These are phyloP conservation scores for Argyresthia albistria DNA, from an alignment of 2,888 invertebrate genomes.

Conservation along the genomic window DNA sequence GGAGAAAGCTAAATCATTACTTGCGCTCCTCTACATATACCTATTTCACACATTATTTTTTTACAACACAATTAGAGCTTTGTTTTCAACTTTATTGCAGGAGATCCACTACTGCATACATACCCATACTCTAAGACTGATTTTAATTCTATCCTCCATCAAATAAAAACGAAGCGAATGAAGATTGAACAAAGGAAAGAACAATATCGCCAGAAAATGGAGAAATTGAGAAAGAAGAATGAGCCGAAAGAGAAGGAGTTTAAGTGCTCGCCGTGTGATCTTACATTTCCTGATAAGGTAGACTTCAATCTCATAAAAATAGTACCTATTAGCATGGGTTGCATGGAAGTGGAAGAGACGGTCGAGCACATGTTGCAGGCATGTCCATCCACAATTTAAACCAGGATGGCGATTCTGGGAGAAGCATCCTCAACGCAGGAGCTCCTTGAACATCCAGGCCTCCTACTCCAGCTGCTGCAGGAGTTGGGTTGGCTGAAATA, in stretches of 20 bases:
- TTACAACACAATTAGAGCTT: neutral
- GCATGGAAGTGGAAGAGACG: too few species aligned
- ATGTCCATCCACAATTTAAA: too few species aligned
- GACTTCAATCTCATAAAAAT: neutral
- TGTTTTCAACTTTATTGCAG: slow-evolving; percentile 19
- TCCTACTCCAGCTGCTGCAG: too few species aligned
- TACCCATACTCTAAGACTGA: slow-evolving; percentile 66
- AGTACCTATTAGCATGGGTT: too few species aligned
- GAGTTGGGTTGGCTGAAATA: too few species aligned
- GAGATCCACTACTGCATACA: slow-evolving; percentile 44
- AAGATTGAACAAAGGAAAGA: slow-evolving; percentile 39
- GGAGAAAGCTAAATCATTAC: too few species aligned
- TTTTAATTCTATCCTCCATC: slow-evolving; percentile 54
- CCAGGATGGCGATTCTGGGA: too few species aligned
- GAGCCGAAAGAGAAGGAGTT: slow-evolving; percentile 43
- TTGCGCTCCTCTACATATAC: too few species aligned
- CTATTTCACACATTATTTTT: too few species aligned
- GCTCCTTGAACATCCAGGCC: too few species aligned
- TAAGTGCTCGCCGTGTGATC: slow-evolving; percentile 54
- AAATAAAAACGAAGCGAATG: slow-evolving; percentile 49
- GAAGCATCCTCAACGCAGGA: too few species aligned
- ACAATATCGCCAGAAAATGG: slow-evolving; percentile 32
- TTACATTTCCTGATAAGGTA: slow-evolving; percentile 51
- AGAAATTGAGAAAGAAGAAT: slow-evolving; percentile 35
- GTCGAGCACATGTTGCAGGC: too few species aligned